Evolutionary conservation across 2,113 vertebrate species (phyloP).

Genomic region (Rhabdornis inornatus): DNA sequence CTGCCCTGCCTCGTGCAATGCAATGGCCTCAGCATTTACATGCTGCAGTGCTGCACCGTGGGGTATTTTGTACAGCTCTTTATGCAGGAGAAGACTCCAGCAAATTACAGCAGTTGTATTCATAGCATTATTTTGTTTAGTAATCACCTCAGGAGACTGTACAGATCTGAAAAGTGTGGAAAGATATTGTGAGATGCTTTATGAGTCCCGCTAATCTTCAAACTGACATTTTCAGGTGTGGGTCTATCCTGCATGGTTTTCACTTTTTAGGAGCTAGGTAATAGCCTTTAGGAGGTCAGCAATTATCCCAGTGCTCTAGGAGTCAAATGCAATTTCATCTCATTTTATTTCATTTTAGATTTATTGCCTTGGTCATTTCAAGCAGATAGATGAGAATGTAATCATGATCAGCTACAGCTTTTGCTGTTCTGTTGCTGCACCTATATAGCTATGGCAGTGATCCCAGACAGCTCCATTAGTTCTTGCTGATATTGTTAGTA

Average conservation of each 20-base stretch:
- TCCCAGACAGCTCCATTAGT: background rate
- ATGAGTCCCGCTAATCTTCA: slow-evolving; percentile 24
- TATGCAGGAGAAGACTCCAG: background rate
- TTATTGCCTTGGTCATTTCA: slow-evolving; percentile 43
- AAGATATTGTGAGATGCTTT: background rate
- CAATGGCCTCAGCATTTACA: background rate
- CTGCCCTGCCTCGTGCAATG: background rate
- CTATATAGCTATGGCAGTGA: background rate
- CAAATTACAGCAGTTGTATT: background rate
- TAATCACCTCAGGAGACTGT: background rate
- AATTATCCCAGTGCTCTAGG: slow-evolving; percentile 46
- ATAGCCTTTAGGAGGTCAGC: slow-evolving; percentile 50
- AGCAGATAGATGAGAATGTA: slow-evolving; percentile 42
- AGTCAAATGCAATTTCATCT: slow-evolving; percentile 56
- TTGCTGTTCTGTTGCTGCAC: slow-evolving; percentile 6
- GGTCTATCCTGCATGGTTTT: slow-evolving; percentile 1
- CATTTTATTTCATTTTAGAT: slow-evolving; percentile 57
- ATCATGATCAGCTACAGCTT: slow-evolving; percentile 1
- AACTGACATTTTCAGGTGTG: slow-evolving; percentile 27
- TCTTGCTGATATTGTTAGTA: background rate
- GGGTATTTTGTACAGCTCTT: background rate
- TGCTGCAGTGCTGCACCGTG: background rate
- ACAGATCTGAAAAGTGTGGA: background rate
- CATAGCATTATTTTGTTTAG: background rate
- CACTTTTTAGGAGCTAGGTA: slow-evolving; percentile 38